phyloP scores from a whole-genome alignment of 1,140 invertebrate genomes.

The Drosophila tropicalis region DNA sequence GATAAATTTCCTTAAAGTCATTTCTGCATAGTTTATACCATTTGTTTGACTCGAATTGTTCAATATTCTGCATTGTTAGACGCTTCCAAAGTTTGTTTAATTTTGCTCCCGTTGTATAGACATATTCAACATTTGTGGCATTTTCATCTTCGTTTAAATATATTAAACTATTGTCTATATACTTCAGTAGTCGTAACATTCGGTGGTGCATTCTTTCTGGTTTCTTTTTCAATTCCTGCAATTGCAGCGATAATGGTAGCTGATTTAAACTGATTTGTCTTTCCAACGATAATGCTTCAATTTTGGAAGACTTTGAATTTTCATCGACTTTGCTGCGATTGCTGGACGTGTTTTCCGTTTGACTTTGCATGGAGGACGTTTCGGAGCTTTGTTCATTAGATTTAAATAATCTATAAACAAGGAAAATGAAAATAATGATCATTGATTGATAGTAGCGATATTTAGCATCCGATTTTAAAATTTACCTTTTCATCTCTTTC shows the following conservation, averaged over 20 bases:
- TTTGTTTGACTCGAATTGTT: not conserved
- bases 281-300: not conserved
- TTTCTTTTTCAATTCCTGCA: not conserved
- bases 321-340: not conserved
- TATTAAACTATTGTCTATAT: constrained; percentile 1
- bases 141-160: constrained; percentile 5
- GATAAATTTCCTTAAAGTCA: constrained; percentile 14
- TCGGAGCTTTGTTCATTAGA: not conserved
- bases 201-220: too few relatives aligned
- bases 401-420: constrained; percentile 1
- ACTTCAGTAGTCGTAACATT: constrained; percentile 5
- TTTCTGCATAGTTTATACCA: constrained; percentile 7
- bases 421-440: not conserved
- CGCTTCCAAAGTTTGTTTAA: constrained; percentile 7
- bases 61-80: constrained; percentile 5
- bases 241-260: not conserved
- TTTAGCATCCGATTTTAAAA: not conserved
- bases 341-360: not conserved
- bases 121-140: not conserved
- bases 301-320: not conserved
- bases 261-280: not conserved
- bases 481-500: constrained; percentile 8
- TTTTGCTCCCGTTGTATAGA: constrained; percentile 10
- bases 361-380: not conserved
- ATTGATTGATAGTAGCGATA: not conserved